Conservation (phyloP, 1,140 invertebrate species). For the Drosophila saltans region DNA sequence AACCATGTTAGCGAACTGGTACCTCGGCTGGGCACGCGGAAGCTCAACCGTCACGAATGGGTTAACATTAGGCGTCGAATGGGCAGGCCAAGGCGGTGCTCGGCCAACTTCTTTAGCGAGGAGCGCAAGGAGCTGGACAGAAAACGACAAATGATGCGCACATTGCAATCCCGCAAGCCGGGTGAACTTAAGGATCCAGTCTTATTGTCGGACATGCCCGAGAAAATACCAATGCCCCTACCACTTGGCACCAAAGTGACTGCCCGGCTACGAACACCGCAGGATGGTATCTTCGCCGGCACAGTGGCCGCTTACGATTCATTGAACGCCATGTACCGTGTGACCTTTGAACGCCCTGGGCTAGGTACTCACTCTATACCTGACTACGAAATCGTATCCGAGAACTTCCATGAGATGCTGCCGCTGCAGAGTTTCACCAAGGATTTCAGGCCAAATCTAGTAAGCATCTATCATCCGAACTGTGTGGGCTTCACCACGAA, state of each 20-base stretch:
- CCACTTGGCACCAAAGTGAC: constrained; percentile 99
- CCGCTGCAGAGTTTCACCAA: constrained; percentile 93
- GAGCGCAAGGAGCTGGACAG: constrained; percentile 95
- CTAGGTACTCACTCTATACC: constrained; percentile 98
- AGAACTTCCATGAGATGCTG: constrained; percentile 95
- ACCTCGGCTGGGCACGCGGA: constrained; percentile 94
- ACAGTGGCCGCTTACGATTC: constrained; percentile 99
- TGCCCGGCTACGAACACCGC: constrained; percentile 93
- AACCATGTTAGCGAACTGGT: constrained; percentile 97
- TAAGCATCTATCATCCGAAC: constrained; percentile 82
- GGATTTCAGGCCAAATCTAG: constrained; percentile 89
- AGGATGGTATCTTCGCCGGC: constrained; percentile 98
- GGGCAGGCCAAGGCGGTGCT: constrained; percentile 97
- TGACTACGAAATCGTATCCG: constrained; percentile 97
- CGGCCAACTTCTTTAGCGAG: constrained; percentile 97
- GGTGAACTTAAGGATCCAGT: constrained; percentile 87
- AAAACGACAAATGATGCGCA: constrained; percentile 95
- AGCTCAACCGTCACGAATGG: constrained; percentile 96
- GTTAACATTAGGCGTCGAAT: constrained; percentile 97
- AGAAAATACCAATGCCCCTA: constrained; percentile 97
- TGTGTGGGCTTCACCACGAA: constrained; percentile 63
- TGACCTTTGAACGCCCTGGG: constrained; percentile 97
- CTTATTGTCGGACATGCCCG: constrained; percentile 93
- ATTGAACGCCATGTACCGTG: constrained; percentile 97
- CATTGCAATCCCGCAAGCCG: constrained; percentile 96